A percentile compares a stretch with the other conserved stretches of the same genome.
Evolutionary conservation across 2,888 invertebrate genomes (phyloP).

Genomic region (Eristalis arbustorum): DNA sequence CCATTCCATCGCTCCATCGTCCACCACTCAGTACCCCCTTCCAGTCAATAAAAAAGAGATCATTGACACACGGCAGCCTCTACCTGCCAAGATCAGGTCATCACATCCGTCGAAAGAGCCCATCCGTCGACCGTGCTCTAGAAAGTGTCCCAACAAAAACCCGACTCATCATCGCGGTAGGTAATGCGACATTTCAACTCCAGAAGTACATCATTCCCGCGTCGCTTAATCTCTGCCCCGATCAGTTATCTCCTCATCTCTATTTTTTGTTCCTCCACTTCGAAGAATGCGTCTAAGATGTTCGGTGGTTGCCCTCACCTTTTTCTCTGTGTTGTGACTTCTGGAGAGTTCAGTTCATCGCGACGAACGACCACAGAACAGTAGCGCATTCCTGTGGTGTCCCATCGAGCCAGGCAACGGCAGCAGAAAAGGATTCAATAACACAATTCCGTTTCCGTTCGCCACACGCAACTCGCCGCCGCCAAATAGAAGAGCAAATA

Average conservation of each 20-base stretch:
- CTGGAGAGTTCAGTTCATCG: neutral
- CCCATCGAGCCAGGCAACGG: neutral
- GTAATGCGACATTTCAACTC: constrained; percentile 8
- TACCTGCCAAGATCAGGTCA: neutral
- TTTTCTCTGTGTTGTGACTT: neutral
- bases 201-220: neutral
- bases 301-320: neutral
- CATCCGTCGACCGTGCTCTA: neutral
- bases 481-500: constrained; percentile 12
- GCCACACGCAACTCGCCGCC: constrained; percentile 16
- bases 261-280: neutral
- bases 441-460: constrained; percentile 14
- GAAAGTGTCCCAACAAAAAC: neutral
- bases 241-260: neutral
- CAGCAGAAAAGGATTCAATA: constrained; percentile 26
- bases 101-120: neutral
- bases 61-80: too few relatives aligned
- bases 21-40: too few relatives aligned
- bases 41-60: too few relatives aligned
- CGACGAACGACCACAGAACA: constrained; percentile 6
- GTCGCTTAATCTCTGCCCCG: neutral
- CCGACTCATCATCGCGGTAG: neutral
- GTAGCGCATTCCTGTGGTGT: constrained; percentile 29
- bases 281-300: neutral
- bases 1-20: too few relatives aligned